A percentile compares a stretch with the other conserved stretches of the same genome.
Evolutionary conservation across 2,113 vertebrate genomes (phyloP).

Genomic region (Brachirus orientalis): DNA sequence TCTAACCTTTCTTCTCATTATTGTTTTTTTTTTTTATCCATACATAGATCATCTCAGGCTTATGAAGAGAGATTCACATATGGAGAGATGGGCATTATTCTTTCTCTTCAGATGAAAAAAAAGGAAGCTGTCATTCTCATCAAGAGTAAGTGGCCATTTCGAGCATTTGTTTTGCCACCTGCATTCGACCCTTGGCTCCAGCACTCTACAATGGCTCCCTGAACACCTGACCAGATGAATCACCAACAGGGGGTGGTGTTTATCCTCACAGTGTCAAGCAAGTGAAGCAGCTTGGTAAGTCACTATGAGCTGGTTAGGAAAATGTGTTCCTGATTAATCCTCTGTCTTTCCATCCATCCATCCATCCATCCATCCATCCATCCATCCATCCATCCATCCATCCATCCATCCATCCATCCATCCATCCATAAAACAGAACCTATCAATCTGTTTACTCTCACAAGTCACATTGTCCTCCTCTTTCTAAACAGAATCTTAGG

Average conservation of each 20-base stretch:
- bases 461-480: too few species aligned
- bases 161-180: constrained; percentile 54
- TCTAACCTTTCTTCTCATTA: not conserved
- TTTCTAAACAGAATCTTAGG: too few species aligned
- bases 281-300: too few species aligned
- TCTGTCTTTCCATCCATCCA: too few species aligned
- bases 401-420: too few species aligned
- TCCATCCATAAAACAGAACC: too few species aligned
- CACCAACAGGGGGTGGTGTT: constrained; percentile 65
- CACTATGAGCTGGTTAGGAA: constrained; percentile 26
- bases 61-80: constrained; percentile 37
- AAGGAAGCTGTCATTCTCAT: constrained; percentile 48
- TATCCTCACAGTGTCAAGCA: constrained; percentile 47
- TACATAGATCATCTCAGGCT: constrained; percentile 13
- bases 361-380: too few species aligned
- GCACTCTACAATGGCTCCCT: not conserved
- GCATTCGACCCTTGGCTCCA: constrained; percentile 36
- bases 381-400: too few species aligned
- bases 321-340: constrained; percentile 34
- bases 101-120: constrained; percentile 43
- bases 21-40: not conserved
- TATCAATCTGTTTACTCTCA: too few species aligned
- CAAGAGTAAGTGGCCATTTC: constrained; percentile 36
- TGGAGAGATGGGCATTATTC: constrained; percentile 16
- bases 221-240: constrained; percentile 24